Conservation (phyloP, 2,797 vertebrate species). For the Acipenser ruthenus region DNA sequence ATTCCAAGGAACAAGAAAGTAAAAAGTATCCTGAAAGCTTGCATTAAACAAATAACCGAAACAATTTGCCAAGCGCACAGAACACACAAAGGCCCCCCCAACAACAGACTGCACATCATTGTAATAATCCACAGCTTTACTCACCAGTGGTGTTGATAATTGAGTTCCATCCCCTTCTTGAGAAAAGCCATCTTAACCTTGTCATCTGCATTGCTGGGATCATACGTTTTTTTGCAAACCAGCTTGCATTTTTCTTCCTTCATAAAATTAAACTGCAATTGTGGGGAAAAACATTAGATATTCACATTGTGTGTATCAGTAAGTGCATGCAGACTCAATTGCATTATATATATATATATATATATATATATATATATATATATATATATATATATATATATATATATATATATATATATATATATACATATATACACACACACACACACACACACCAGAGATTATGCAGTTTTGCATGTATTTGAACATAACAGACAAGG, state of each 20-base stretch:
- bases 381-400: no score
- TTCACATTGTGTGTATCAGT: not conserved
- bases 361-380: no score
- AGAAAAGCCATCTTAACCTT: conserved; percentile 68
- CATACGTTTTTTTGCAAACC: conserved; percentile 69
- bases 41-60: not conserved
- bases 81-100: not conserved
- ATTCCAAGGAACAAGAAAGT: no score
- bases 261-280: conserved; percentile 74
- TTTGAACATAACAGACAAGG: no score
- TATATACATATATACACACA: no score
- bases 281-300: not conserved
- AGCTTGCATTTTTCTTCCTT: conserved; percentile 49
- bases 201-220: conserved; percentile 40
- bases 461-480: no score
- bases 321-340: not conserved
- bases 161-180: conserved; percentile 82
- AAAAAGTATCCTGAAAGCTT: not conserved
- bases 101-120: not conserved
- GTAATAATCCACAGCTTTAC: conserved; percentile 12
- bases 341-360: no score
- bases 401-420: no score
- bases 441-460: no score
- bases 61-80: not conserved
- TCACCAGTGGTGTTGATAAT: conserved; percentile 88